phyloP scores from a whole-genome alignment of 2,797 vertebrate genomes.

The Crocodylus rhombifer region DNA sequence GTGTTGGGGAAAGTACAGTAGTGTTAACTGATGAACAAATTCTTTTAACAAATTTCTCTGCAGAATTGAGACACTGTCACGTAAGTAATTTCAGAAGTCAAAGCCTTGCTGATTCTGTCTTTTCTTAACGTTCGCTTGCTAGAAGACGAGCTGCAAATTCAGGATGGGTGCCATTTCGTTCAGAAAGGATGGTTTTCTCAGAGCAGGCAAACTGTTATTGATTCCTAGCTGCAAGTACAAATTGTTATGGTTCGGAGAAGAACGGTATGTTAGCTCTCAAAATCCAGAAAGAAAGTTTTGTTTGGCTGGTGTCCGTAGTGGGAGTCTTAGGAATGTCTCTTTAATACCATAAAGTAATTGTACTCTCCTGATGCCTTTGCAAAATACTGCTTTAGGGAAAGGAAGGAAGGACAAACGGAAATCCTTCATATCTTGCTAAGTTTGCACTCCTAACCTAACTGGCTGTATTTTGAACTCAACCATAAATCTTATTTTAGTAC shows the following conservation, averaged over 20 bases:
- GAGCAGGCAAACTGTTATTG: accelerated
- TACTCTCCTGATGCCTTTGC: background rate
- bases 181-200: background rate
- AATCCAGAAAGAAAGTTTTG: background rate
- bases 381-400: background rate
- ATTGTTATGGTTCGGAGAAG: background rate
- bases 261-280: background rate
- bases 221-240: background rate
- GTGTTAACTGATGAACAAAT: slow-evolving; percentile 9
- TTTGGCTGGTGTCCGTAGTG: slow-evolving; percentile 29
- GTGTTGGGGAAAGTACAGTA: background rate
- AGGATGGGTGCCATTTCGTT: background rate
- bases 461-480: slow-evolving; percentile 1
- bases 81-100: background rate
- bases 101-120: slow-evolving; percentile 34
- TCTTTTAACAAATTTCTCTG: background rate
- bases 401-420: slow-evolving; percentile 52
- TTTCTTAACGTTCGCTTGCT: background rate
- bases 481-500: background rate
- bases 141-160: background rate
- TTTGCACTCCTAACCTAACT: background rate
- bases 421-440: slow-evolving; percentile 29
- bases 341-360: background rate
- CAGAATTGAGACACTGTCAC: slow-evolving; percentile 30
- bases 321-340: background rate